phyloP scores from a whole-genome alignment of 2,888 invertebrate species.

The Lycophotia porphyrea region DNA sequence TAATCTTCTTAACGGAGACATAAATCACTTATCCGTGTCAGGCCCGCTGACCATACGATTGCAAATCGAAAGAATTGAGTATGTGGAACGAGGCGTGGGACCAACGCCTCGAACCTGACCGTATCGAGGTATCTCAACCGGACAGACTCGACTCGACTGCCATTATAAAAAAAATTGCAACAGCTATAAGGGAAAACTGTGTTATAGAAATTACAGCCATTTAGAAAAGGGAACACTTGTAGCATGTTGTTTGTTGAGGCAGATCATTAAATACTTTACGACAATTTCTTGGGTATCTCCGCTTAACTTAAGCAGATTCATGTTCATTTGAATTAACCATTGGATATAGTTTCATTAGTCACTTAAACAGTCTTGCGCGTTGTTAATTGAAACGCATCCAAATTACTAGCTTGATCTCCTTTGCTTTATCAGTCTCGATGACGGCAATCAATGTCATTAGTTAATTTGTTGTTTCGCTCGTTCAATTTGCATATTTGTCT shows the following conservation, averaged over 20 bases:
- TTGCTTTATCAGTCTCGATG: constrained; percentile 61
- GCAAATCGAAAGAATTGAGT: constrained; percentile 78
- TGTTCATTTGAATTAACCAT: constrained; percentile 86
- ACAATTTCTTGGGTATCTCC: constrained; percentile 55
- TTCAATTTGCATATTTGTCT: constrained; percentile 60
- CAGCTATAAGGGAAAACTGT: constrained; percentile 77
- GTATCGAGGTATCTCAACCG: constrained; percentile 89
- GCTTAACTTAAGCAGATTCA: constrained; percentile 77
- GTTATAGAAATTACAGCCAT: constrained; percentile 75
- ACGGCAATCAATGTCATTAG: constrained; percentile 58
- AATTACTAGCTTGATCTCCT: constrained; percentile 74
- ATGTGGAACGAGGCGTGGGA: constrained; percentile 86
- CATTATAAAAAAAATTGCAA: constrained; percentile 79
- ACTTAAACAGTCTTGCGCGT: constrained; percentile 81
- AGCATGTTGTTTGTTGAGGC: constrained; percentile 48
- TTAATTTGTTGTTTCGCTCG: constrained; percentile 52
- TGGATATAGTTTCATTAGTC: constrained; percentile 85
- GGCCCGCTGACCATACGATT: constrained; percentile 74
- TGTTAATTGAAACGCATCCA: constrained; percentile 86
- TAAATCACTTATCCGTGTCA: constrained; percentile 68
- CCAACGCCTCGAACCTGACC: constrained; percentile 85
- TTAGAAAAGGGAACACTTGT: constrained; percentile 69
- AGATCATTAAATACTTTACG: constrained; percentile 54
- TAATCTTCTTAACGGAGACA: constrained; percentile 52
- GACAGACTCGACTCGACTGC: constrained; percentile 83